phyloP scores from a whole-genome alignment of 2,113 vertebrate genomes.

The Bothrops jararaca region DNA sequence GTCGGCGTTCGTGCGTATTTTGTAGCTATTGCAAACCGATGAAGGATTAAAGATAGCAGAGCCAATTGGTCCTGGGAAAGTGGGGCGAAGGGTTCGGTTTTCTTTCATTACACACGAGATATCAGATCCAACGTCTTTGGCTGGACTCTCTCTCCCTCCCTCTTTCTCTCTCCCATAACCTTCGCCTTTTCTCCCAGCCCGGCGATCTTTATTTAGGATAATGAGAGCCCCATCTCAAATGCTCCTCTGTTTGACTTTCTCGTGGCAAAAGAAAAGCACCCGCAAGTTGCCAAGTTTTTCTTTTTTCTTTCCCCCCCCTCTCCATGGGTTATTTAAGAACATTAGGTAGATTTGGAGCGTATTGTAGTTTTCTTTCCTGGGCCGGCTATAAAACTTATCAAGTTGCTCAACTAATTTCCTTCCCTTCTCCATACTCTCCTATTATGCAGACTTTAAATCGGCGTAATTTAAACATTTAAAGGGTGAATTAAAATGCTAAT shows the following conservation, averaged over 20 bases:
- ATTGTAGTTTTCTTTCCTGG: slow-evolving; percentile 3
- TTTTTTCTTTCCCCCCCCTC: not conserved
- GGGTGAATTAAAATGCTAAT: slow-evolving; percentile 87
- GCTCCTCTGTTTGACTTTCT: slow-evolving; percentile 39
- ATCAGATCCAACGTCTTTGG: slow-evolving; percentile 14
- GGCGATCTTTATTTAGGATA: slow-evolving; percentile 10
- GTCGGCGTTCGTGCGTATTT: not conserved
- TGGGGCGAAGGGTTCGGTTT: slow-evolving; percentile 15
- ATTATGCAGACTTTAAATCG: slow-evolving; percentile 42
- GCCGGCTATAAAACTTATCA: slow-evolving; percentile 35
- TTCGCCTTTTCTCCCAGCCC: not conserved
- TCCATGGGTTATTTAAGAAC: slow-evolving; percentile 37
- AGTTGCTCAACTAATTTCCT: slow-evolving; percentile 28
- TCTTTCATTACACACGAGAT: slow-evolving; percentile 13
- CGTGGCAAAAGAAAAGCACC: slow-evolving; percentile 21
- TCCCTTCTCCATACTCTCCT: not conserved
- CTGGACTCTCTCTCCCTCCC: slow-evolving; percentile 5
- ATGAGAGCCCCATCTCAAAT: not conserved
- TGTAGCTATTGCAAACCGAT: not conserved
- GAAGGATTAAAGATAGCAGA: not conserved
- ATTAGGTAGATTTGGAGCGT: slow-evolving; percentile 12
- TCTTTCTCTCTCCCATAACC: not conserved
- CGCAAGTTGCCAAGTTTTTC: slow-evolving; percentile 21
- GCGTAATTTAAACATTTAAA: slow-evolving; percentile 81
- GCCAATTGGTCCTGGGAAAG: not conserved